phyloP scores from a whole-genome alignment of 1,140 invertebrate genomes.

The Euura lappo region DNA sequence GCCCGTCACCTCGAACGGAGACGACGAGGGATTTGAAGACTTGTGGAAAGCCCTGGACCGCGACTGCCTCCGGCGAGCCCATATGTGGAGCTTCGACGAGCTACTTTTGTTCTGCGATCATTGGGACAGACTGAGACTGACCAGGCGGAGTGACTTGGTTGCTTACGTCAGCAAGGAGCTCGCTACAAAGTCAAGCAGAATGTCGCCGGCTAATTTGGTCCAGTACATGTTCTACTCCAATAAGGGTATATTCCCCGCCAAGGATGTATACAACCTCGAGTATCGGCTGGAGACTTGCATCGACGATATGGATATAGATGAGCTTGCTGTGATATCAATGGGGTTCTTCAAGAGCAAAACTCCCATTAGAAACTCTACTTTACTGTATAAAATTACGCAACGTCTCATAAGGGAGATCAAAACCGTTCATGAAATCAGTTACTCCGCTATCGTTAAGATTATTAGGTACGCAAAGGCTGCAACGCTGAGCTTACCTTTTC shows the following conservation, averaged over 20 bases:
- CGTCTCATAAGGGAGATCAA: slow-evolving; percentile 48
- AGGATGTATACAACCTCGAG: slow-evolving; percentile 66
- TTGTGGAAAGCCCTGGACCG: slow-evolving; percentile 64
- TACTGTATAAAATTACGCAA: slow-evolving; percentile 55
- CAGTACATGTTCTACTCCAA: slow-evolving; percentile 64
- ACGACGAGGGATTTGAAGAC: slow-evolving; percentile 56
- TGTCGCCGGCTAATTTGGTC: slow-evolving; percentile 61
- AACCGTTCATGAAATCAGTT: slow-evolving; percentile 56
- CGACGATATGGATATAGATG: slow-evolving; percentile 58
- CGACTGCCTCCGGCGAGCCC: slow-evolving; percentile 55
- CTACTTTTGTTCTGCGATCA: slow-evolving; percentile 60
- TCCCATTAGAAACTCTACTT: slow-evolving; percentile 52
- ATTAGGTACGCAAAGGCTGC: slow-evolving; percentile 29
- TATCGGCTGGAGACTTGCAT: slow-evolving; percentile 52
- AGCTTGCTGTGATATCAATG: slow-evolving; percentile 65
- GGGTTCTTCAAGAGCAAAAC: slow-evolving; percentile 68
- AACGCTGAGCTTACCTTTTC: no score
- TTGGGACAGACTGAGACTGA: slow-evolving; percentile 57
- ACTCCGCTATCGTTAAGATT: slow-evolving; percentile 65
- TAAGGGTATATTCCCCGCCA: slow-evolving; percentile 46
- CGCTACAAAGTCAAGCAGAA: slow-evolving; percentile 48
- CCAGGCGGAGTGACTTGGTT: slow-evolving; percentile 51
- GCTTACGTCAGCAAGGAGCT: slow-evolving; percentile 57
- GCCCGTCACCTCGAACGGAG: slow-evolving; percentile 44
- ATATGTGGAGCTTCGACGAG: slow-evolving; percentile 48